Percentiles rank a stretch among this genome's conserved stretches.
These are phyloP conservation scores for Salvator merianae DNA, from an alignment of 2,113 vertebrate genomes.

Conservation along the genomic window DNA sequence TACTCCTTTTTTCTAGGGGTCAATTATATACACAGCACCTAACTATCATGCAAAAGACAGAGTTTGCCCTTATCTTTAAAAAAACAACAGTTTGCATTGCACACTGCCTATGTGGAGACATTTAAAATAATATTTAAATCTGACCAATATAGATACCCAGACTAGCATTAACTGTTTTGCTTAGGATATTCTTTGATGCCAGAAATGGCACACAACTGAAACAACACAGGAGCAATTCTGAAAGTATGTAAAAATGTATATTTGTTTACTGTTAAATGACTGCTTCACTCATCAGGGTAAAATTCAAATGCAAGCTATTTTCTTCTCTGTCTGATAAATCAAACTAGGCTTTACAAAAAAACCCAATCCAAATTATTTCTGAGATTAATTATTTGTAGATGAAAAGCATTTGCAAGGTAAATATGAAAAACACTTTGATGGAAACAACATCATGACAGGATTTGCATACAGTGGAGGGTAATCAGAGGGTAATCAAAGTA, in stretches of 20 bases:
- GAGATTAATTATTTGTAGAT: constrained; percentile 48
- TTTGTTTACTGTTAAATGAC: constrained; percentile 52
- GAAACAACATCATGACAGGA: constrained; percentile 56
- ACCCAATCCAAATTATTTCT: constrained; percentile 43
- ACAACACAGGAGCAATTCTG: constrained; percentile 3
- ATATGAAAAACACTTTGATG: constrained; percentile 39
- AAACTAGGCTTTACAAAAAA: constrained; percentile 47
- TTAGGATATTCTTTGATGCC: background rate
- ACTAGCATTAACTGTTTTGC: accelerated
- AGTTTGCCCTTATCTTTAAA: too few species aligned
- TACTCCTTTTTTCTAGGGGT: too few species aligned
- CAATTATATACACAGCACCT: background rate
- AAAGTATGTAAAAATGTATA: constrained; percentile 22
- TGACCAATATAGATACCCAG: background rate
- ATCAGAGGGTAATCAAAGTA: constrained; percentile 46
- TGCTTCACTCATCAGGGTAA: constrained; percentile 29
- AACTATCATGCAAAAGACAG: background rate
- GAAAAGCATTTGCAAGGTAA: constrained; percentile 59
- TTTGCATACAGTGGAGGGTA: constrained; percentile 41
- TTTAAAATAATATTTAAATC: background rate
- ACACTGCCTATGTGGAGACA: background rate
- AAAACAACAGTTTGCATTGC: background rate
- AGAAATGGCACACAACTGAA: background rate
- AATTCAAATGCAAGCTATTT: constrained; percentile 49
- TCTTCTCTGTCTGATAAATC: constrained; percentile 51